These are phyloP conservation scores for Heliangelus exortis DNA, from an alignment of 2,797 vertebrate species.

Conservation along the genomic window DNA sequence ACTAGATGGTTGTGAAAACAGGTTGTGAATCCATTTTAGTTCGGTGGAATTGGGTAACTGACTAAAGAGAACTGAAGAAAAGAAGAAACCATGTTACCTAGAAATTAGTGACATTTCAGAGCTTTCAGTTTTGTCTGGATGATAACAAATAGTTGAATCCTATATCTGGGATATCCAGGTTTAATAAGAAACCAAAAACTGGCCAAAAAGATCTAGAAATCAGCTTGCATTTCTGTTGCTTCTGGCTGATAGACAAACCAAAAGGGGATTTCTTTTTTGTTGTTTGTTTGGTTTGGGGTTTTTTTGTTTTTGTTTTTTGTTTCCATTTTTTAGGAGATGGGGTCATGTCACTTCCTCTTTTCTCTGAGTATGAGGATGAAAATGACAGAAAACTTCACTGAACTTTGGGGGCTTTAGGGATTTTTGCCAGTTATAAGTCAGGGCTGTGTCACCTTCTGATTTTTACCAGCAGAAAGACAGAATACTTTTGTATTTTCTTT, in stretches of 20 bases:
- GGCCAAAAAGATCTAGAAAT: background rate
- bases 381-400: background rate
- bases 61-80: background rate
- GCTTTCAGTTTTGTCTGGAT: background rate
- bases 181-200: background rate
- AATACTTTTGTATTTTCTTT: constrained; percentile 7
- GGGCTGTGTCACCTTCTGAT: background rate
- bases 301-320: background rate
- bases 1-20: background rate
- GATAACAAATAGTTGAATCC: background rate
- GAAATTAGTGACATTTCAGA: background rate
- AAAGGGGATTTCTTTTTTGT: background rate
- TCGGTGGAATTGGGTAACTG: background rate
- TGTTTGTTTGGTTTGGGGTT: too few species aligned
- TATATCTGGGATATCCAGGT: background rate
- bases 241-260: background rate
- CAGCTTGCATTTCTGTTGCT: background rate
- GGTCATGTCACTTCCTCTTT: background rate
- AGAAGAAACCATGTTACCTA: background rate
- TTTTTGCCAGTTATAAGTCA: background rate
- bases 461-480: background rate
- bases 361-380: background rate
- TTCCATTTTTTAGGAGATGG: background rate
- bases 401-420: background rate
- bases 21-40: background rate